Base-by-base conservation (phyloP, 2,113 vertebrate species). In the Athene noctua region DNA sequence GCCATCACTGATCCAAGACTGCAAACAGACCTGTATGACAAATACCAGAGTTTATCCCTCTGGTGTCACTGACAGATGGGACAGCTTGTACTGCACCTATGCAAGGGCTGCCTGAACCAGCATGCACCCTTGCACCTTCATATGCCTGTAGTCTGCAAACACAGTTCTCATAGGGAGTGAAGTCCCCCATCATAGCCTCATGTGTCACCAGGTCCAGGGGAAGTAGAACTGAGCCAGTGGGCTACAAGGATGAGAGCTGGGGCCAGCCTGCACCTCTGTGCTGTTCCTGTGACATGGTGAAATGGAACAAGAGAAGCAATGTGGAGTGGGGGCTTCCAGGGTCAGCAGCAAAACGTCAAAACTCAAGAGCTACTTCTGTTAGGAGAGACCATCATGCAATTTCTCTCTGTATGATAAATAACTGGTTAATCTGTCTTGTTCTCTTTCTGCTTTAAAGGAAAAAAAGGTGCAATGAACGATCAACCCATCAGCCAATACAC, bases 101-200 rank as follows among this genome's bases (percentile, higher is more conserved):
- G 13, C 0, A 1, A 73, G 49, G 8, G 44, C 42, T 75, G 61
- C 46, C 36, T 3, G 0, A 79, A 65, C 21, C 1, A 0, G 2
- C 0, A 1, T 17, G 44, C 27, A 67, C n/a, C 54, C 27, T 27
- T 38, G 38, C 32, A 23, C 49, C n/a, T 70, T 52, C 1, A 0
- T 34, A 36, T 29, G 23, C 25, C 21, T 0, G 2, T 20, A 42
- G 22, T 15, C 68, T 44, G 30, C 16, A 38, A n/a, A 61, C 40
- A 20, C 32, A 72, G 22, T 34, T 38, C 44, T 79, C 44, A 38
- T 15, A 14, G 34, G 22, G 14, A 0, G 1, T 4, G 0, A 88
- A 34, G 19, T 46, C 12, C 16, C 32, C 46, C 2, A 1, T 34
- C 36, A n/a, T 66, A 89, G 36, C 40, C 15, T 57, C 2, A 4